Evolutionary conservation across 2,797 vertebrate genomes (phyloP), one percentile per base, ranked within the genome.

Genomic region (Malacoctenus gilli): DNA sequence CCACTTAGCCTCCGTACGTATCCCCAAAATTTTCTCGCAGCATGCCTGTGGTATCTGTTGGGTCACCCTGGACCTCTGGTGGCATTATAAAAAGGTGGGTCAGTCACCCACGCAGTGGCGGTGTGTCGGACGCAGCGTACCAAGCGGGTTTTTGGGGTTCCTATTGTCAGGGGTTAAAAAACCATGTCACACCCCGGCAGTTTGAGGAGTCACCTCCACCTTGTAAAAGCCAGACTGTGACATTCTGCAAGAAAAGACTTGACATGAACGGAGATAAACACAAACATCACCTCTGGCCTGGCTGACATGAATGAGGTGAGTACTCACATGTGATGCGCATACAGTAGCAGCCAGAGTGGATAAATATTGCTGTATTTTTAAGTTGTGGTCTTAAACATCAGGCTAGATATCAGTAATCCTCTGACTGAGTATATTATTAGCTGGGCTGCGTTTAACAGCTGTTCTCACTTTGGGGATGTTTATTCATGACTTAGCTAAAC

Each of bases 31-130:
- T 67, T n/a, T 59, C 49, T 67, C 32, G 39, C 63, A 51, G 44
- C 40, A 52, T 63, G 46, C 32, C 23, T 30, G 38, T 52, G 56
- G 59, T 35, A 22, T 74, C 51, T 4, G 11, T 15, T 40, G 60
- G 50, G 60, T 78, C 76, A 68, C 51, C 30, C 42, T 73, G 54
- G 43, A 34, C 30, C 52, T 42, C 23, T 39, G 46, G 46, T 49
- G 59, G 58, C 65, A 54, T 80, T 82, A 84, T 84, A 83, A 84
- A 87, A 85, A 79, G 56, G 56, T 52, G 40, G 28, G 1, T 28
- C 9, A 9, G 5, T 68, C 56, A 53, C 64, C 63, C 15, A 56
- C n/a, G 20, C 38, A 36, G 34, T 54, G 46, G 35, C 23, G 47
- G 30, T 43, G 31, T 31, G 30, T 60, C 44, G 65, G 38, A 36